Evolutionary conservation across 2,888 invertebrate species (phyloP).

Genomic region (Ichneumoninae sp.): DNA sequence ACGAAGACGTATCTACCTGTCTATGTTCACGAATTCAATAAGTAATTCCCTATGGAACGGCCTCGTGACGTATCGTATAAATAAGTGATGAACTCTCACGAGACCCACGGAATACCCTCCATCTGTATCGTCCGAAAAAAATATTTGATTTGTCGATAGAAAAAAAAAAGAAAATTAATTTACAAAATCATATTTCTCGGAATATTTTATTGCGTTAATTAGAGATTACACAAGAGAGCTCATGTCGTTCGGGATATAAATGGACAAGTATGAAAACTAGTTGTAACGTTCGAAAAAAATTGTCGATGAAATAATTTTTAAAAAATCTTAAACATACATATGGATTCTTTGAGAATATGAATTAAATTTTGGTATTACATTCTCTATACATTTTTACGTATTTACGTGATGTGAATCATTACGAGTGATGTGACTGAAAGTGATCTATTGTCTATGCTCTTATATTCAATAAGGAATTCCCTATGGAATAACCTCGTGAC

Average conservation of each 20-base stretch:
- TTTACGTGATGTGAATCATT: background rate
- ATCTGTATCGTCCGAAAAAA: conserved; percentile 7
- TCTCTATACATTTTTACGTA: no score
- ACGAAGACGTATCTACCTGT: conserved; percentile 44
- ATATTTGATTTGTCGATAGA: background rate
- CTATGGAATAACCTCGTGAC: conserved; percentile 16
- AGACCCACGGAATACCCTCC: background rate
- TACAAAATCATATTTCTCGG: conserved; percentile 1
- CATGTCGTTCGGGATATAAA: conserved; percentile 38
- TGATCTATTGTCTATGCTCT: conserved; percentile 34
- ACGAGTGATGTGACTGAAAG: background rate
- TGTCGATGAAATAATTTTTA: no score
- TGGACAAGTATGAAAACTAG: conserved; percentile 4
- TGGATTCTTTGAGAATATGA: no score
- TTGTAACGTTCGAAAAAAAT: no score
- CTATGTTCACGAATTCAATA: conserved; percentile 53
- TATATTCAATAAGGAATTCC: conserved; percentile 52
- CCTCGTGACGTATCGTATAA: conserved; percentile 2
- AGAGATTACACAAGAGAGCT: background rate
- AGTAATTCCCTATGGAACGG: conserved; percentile 34
- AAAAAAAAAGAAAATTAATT: background rate
- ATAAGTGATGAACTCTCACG: conserved; percentile 20
- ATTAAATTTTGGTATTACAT: no score
- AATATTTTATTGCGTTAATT: conserved; percentile 10
- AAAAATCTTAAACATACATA: no score